A percentile compares a stretch with the other conserved stretches of the same genome.
phyloP scores from a whole-genome alignment of 37 sponge, comb jelly and placozoan species.

The Chondrilla cf. caribensis region DNA sequence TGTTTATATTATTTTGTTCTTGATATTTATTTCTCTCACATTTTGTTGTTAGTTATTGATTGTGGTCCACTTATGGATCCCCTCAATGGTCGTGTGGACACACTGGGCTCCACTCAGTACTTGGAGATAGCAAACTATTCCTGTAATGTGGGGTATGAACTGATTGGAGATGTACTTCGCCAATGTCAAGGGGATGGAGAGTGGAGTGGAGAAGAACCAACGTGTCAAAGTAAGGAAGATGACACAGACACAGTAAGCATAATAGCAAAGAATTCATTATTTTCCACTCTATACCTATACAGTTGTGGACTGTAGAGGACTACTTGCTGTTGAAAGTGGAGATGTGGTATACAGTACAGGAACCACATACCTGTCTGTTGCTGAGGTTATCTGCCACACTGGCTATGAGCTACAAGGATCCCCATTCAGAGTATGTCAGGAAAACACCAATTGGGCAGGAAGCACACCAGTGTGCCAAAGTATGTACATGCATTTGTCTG shows the following conservation, averaged over 20 bases:
- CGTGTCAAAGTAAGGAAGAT: background rate
- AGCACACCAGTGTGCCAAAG: background rate
- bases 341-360: slow-evolving; percentile 13
- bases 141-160: background rate
- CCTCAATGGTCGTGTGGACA: background rate
- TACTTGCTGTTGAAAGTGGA: background rate
- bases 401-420: background rate
- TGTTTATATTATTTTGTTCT: background rate
- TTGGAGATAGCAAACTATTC: background rate
- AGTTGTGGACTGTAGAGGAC: slow-evolving; percentile 9
- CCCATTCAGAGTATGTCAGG: background rate
- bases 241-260: no score
- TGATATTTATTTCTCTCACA: no score
- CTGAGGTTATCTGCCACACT: background rate
- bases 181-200: background rate
- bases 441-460: background rate
- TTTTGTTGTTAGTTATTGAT: background rate
- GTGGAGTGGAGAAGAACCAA: slow-evolving; percentile 14
- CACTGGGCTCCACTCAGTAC: background rate
- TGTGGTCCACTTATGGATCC: background rate
- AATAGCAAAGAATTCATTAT: background rate
- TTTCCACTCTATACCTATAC: background rate
- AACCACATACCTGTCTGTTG: slow-evolving; percentile 6
- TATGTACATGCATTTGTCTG: no score
- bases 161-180: background rate